Base-by-base conservation (phyloP, 2,113 vertebrate species). In the Lepus europaeus region DNA sequence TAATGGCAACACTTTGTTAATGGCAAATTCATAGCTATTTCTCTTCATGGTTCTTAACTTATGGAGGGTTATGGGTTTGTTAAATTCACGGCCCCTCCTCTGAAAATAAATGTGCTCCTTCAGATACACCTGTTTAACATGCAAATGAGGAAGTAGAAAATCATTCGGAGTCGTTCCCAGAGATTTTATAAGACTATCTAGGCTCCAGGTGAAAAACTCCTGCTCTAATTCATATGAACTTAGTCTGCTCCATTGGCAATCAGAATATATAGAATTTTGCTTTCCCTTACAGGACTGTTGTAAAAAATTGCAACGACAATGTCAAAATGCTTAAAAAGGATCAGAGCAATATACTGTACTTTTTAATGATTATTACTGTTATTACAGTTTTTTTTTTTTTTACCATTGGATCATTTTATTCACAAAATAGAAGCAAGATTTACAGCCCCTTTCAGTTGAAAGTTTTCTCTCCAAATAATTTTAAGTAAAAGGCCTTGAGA, bases 1-100 rank as follows among this genome's bases (percentile, higher is more conserved):
- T 90, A 74, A 93, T 84, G 89, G 83, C 82, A 72, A 73, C 61
- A 72, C 95, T 73, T 87, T 83, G 10, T 77, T 89, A 73, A 84
- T 93, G 79, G 64, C 73, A 85, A 39, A 72, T 87, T 93, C 74
- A 59, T 11, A 80, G 66, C 51, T 82, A 22, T 81, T 79, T 89
- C 19, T 84, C 90, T 72, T 17, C 66, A 61, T 39, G 27, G 45
- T 92, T 94, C 86, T 87, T 87, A 73, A 61, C 72, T 82, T 89
- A 76, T 10, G 77, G 68, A 68, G 17, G 25, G 5, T 53, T 76
- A 70, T 56, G 23, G 63, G 61, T 64, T 85, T 68, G 13, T 68
- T 91, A 72, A 89, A 73, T 64, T 64, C 49, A 17, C 5, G 68
- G n/a, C 61, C 19, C 29, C 39, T 33, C 49, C 72, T 78, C 23